A percentile compares a stretch with the other conserved stretches of the same genome.
Conservation (phyloP, 2,797 vertebrate genomes). For the Spinibarbus caldwelli region DNA sequence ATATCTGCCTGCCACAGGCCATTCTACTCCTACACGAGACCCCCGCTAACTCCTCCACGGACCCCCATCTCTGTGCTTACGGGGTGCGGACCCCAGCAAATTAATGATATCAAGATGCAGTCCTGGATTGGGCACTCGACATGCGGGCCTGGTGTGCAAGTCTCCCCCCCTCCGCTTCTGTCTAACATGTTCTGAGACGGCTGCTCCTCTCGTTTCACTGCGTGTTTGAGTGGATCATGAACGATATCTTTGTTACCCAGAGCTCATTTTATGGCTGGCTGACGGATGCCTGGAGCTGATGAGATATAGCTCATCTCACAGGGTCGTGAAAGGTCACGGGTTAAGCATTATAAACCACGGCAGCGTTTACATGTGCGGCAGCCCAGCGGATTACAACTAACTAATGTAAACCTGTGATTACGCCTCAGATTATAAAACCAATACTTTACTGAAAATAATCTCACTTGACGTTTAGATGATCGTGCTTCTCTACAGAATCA, state of each 20-base stretch:
- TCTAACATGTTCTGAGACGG: constrained; percentile 79
- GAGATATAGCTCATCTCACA: constrained; percentile 74
- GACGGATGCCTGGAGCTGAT: constrained; percentile 70
- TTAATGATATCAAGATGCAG: constrained; percentile 99
- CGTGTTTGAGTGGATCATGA: constrained; percentile 43
- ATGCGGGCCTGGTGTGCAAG: constrained; percentile 75
- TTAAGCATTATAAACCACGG: constrained; percentile 47
- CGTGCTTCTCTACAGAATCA: constrained; percentile 16
- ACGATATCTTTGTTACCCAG: constrained; percentile 74
- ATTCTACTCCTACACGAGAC: constrained; percentile 87
- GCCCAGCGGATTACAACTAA: constrained; percentile 23
- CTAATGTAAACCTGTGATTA: constrained; percentile 27
- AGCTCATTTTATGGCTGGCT: constrained; percentile 81
- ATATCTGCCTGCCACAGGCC: constrained; percentile 93
- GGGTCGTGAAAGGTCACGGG: constrained; percentile 75
- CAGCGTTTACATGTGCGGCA: constrained; percentile 51
- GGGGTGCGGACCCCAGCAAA: constrained; percentile 87
- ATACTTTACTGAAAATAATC: constrained; percentile 22
- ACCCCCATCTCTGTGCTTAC: constrained; percentile 78
- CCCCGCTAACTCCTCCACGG: constrained; percentile 62
- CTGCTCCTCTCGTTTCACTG: constrained; percentile 69
- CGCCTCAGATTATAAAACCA: constrained; percentile 22
- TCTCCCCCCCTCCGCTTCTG: constrained; percentile 66
- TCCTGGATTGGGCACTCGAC: constrained; percentile 79
- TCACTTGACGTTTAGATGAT: constrained; percentile 17